A percentile compares a stretch with the other conserved stretches of the same genome.
phyloP scores from a whole-genome alignment of 2,113 vertebrate genomes.

The Grammomys surdaster region DNA sequence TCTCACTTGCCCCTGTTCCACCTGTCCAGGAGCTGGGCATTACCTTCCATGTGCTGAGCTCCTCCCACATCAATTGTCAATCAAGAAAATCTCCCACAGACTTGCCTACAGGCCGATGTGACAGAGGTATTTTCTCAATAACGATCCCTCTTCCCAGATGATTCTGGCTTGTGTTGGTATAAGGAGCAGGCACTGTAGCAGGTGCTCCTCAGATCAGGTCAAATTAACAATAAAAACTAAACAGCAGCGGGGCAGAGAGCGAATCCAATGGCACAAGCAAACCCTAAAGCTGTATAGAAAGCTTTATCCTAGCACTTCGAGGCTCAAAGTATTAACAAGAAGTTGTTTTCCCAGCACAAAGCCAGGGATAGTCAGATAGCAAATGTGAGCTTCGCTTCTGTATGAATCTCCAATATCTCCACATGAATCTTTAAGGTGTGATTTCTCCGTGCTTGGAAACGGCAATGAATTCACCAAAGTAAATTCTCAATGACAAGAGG shows the following conservation, averaged over 20 bases:
- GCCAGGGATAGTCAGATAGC: background rate
- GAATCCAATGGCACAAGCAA: background rate
- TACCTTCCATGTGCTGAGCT: background rate
- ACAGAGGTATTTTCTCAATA: background rate
- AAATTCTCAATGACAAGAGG: constrained; percentile 55
- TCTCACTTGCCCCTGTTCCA: background rate
- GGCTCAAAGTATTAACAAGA: background rate
- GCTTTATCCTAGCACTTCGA: background rate
- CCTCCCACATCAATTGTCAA: background rate
- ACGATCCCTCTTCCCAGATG: background rate
- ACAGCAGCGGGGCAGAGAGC: background rate
- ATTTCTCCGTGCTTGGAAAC: background rate
- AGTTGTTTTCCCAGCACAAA: background rate
- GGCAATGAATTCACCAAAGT: constrained; percentile 55
- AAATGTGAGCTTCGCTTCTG: background rate
- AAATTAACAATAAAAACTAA: background rate
- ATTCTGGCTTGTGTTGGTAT: background rate
- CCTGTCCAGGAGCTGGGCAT: background rate
- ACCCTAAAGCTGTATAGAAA: background rate
- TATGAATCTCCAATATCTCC: background rate
- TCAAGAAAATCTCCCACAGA: background rate
- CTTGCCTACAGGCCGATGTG: background rate
- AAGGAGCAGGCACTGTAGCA: background rate
- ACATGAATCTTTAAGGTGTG: background rate
- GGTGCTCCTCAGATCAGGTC: background rate